Base-by-base conservation (phyloP, 2,888 invertebrate genomes). In the Lepidonotus clava region DNA sequence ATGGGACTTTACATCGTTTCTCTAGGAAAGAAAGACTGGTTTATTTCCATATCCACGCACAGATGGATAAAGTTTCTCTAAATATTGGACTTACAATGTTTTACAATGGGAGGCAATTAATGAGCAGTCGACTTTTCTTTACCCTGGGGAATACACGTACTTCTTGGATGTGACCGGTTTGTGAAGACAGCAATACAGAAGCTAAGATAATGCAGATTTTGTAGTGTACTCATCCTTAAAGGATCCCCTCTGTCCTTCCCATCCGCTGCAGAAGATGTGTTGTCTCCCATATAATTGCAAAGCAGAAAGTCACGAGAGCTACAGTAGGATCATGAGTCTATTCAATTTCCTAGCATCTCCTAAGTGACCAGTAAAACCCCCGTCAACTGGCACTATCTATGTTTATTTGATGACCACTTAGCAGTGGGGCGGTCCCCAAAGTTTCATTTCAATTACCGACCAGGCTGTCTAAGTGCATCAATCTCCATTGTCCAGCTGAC, bases 391-490 rank as follows among this genome's bases (percentile, higher is more conserved):
- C 24, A 11, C 28, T 4, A 32, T 32, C 28, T 14, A 61, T 61
- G 61, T 61, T 61, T 61, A 61, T 61, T 61, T 61, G 28, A 61
- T 28, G 61, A 61, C 28, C 28, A 14, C 61, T 28, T 11, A 11
- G 28, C 61, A 34, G 38, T 4, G 24, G 80, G 51, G 18, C 21
- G 28, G 80, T 80, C 80, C 80, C 80, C 28, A 46, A 80, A 80
- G 80, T 46, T 80, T 80, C 41, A 41, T 80, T 80, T 80, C 80
- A 41, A 80, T 80, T 80, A 80, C 80, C 80, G 80, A 18, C 36
- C 76, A 21, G 38, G 24, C 38, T 38, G 4, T 5, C 38, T 36
- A 76, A 76, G 38, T 76, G 76, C 38, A 76, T 38, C 76, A 36
- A 76, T 40, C 40, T 76, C 40, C 76, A 61, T 61, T 61, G 61